Conservation (phyloP, 2,888 invertebrate species). For the Megastigmus dorsalis region DNA sequence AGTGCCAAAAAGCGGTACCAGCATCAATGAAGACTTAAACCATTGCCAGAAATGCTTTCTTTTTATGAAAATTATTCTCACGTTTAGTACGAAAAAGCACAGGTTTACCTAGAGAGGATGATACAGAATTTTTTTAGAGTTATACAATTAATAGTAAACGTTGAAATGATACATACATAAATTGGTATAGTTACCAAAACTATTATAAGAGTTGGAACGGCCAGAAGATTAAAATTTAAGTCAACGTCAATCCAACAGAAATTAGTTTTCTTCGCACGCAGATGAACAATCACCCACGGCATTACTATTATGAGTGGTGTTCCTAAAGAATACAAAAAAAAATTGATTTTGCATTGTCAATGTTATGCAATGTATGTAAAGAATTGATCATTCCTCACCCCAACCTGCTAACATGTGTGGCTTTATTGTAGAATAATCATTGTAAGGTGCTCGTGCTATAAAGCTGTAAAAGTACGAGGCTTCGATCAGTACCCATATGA, state of each 20-base stretch:
- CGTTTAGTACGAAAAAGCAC: slow-evolving; percentile 27
- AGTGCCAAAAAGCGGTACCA: slow-evolving; percentile 37
- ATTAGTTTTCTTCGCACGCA: slow-evolving; percentile 1
- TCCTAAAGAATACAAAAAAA: slow-evolving; percentile 1
- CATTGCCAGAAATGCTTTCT: slow-evolving; percentile 35
- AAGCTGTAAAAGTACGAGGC: slow-evolving; percentile 38
- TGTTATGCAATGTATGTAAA: too few relatives aligned
- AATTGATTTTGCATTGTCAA: too few relatives aligned
- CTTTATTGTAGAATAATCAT: slow-evolving; percentile 10
- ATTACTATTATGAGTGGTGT: slow-evolving; percentile 1
- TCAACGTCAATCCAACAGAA: slow-evolving; percentile 38
- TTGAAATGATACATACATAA: neutral
- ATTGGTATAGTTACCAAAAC: slow-evolving; percentile 21
- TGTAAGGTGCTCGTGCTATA: slow-evolving; percentile 34
- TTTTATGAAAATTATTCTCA: slow-evolving; percentile 33
- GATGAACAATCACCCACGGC: slow-evolving; percentile 29
- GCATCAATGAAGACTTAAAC: slow-evolving; percentile 36
- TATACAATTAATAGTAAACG: too few relatives aligned
- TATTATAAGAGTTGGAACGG: slow-evolving; percentile 31
- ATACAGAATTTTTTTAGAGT: neutral
- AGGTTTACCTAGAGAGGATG: slow-evolving; percentile 3
- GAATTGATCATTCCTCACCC: too few relatives aligned
- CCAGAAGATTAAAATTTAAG: slow-evolving; percentile 27
- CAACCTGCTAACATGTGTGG: slow-evolving; percentile 18
- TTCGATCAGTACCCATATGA: slow-evolving; percentile 29